Conservation (phyloP, 2,888 invertebrate genomes). For the Cephalotes varians region DNA sequence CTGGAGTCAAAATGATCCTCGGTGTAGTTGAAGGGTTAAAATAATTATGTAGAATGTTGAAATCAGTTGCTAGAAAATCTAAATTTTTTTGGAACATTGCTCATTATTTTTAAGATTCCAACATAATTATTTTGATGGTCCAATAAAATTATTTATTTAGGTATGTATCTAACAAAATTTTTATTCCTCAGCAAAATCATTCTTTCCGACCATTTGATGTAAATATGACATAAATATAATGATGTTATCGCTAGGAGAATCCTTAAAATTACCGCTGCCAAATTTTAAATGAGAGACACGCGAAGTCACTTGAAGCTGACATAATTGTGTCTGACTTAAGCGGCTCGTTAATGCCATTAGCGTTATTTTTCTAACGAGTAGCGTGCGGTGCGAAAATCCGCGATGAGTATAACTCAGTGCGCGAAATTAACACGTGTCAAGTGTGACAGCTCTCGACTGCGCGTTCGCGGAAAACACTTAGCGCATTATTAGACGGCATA, state of each 20-base stretch:
- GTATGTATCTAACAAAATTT: too few relatives aligned
- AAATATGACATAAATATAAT: not conserved
- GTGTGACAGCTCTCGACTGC: conserved; percentile 32
- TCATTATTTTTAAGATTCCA: too few relatives aligned
- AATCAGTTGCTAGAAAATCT: too few relatives aligned
- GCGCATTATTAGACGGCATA: conserved; percentile 58
- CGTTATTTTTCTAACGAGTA: not conserved
- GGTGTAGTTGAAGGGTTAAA: too few relatives aligned
- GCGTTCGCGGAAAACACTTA: conserved; percentile 34
- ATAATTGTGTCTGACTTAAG: not conserved
- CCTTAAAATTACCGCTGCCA: not conserved
- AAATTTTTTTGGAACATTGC: too few relatives aligned
- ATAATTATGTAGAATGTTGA: too few relatives aligned
- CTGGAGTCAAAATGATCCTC: too few relatives aligned
- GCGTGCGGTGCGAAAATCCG: not conserved
- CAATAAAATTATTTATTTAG: too few relatives aligned
- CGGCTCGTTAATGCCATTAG: conserved; percentile 2
- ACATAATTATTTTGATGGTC: too few relatives aligned
- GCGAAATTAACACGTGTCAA: conserved; percentile 27
- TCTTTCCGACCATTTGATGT: not conserved
- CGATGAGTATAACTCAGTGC: conserved; percentile 5
- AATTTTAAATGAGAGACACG: not conserved
- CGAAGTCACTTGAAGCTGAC: not conserved
- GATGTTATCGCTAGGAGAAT: not conserved
- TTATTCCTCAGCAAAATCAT: too few relatives aligned